Evolutionary conservation across 1,140 invertebrate species (phyloP).

Genomic region (Colletes latitarsis): DNA sequence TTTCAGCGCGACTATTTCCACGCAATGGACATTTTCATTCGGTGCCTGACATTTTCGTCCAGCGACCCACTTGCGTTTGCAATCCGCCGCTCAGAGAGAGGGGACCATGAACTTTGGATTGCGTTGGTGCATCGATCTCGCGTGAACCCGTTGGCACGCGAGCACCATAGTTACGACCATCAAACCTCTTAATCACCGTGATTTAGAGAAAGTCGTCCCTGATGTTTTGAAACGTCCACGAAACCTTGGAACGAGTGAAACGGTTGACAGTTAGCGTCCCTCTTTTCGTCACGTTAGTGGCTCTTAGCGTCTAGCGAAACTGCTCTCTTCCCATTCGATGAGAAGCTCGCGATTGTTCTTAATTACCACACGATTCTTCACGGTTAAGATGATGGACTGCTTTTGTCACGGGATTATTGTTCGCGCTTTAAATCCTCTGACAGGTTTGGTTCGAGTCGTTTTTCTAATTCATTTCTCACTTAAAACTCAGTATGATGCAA

Average conservation of each 20-base stretch:
- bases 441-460: too few species aligned
- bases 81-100: conserved; percentile 16
- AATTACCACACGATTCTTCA: not conserved
- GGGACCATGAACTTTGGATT: conserved; percentile 34
- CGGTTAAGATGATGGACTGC: too few species aligned
- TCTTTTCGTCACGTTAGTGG: not conserved
- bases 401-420: too few species aligned
- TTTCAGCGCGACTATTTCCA: not conserved
- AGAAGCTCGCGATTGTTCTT: not conserved
- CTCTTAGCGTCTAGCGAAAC: not conserved
- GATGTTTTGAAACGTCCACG: not conserved
- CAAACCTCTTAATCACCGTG: not conserved
- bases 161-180: not conserved
- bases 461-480: too few species aligned
- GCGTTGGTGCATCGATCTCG: conserved; percentile 18
- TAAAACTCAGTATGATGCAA: too few species aligned
- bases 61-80: conserved; percentile 10
- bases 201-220: conserved; percentile 24
- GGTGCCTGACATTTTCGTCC: conserved; percentile 14
- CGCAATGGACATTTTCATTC: not conserved
- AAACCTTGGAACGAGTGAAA: not conserved
- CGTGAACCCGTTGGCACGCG: not conserved
- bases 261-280: not conserved
- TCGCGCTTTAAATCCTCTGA: too few species aligned
- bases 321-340: not conserved